phyloP scores from a whole-genome alignment of 2,888 invertebrate genomes.

The Troglohyphantes excavatus region DNA sequence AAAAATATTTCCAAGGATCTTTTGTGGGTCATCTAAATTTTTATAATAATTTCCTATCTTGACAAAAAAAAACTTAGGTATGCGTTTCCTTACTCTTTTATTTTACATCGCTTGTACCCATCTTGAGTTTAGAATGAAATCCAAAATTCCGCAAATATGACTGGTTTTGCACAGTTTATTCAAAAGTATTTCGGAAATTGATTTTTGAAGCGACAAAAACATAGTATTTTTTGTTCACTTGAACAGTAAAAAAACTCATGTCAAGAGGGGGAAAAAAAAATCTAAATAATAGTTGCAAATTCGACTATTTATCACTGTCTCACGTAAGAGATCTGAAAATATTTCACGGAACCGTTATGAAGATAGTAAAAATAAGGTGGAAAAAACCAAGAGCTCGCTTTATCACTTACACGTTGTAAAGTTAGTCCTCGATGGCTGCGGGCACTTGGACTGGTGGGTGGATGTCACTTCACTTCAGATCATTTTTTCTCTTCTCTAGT shows the following conservation, averaged over 20 bases:
- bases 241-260: background rate
- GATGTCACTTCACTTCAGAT: slow-evolving; percentile 31
- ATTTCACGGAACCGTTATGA: background rate
- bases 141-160: too few relatives aligned
- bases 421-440: slow-evolving; percentile 12
- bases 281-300: slow-evolving; percentile 33
- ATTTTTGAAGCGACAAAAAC: too few relatives aligned
- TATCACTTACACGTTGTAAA: slow-evolving; percentile 39
- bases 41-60: too few relatives aligned
- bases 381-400: background rate
- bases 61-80: too few relatives aligned
- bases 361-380: slow-evolving; percentile 17
- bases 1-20: too few relatives aligned
- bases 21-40: too few relatives aligned
- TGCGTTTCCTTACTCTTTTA: too few relatives aligned
- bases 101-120: too few relatives aligned
- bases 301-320: slow-evolving; percentile 40
- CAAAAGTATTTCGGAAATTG: too few relatives aligned
- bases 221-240: too few relatives aligned
- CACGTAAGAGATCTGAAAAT: slow-evolving; percentile 11
- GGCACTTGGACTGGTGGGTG: slow-evolving; percentile 37
- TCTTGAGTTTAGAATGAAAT: too few relatives aligned
- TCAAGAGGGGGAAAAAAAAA: background rate
- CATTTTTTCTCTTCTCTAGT: slow-evolving; percentile 4
- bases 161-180: too few relatives aligned